These are phyloP conservation scores for Arenaria interpres DNA, from an alignment of 2,113 vertebrate species.

Conservation along the genomic window DNA sequence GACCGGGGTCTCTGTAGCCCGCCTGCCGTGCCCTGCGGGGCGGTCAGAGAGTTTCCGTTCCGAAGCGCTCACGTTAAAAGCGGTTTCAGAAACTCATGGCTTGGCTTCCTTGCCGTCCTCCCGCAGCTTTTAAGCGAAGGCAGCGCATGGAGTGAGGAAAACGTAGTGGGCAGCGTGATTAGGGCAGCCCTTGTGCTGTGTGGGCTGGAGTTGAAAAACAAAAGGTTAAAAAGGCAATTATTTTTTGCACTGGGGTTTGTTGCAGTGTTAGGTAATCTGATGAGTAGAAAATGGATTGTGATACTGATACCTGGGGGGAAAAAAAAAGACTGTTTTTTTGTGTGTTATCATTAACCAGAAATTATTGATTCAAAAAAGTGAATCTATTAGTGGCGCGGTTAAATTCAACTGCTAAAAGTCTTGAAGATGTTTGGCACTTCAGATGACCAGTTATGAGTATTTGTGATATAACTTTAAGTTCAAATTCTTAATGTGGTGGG, in stretches of 20 bases:
- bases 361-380: neutral
- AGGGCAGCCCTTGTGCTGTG: neutral
- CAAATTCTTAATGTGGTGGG: rapidly evolving
- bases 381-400: neutral
- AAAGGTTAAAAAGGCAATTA: neutral
- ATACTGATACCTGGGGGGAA: neutral
- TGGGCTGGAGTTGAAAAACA: neutral
- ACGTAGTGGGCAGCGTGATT: neutral
- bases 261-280: neutral
- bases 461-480: neutral
- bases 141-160: neutral
- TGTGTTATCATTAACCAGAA: neutral
- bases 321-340: rapidly evolving
- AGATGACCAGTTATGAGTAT: neutral
- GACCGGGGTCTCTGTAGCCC: neutral
- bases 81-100: rapidly evolving
- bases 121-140: neutral
- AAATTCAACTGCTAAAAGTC: neutral
- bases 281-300: neutral
- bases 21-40: neutral
- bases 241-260: neutral
- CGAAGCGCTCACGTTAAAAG: neutral
- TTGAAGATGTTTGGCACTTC: neutral
- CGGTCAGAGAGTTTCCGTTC: neutral
- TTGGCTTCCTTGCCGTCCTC: neutral